Evolutionary conservation across 2,113 vertebrate genomes (phyloP), one percentile per base, ranked within the genome.

Genomic region (Fregetta grallaria): DNA sequence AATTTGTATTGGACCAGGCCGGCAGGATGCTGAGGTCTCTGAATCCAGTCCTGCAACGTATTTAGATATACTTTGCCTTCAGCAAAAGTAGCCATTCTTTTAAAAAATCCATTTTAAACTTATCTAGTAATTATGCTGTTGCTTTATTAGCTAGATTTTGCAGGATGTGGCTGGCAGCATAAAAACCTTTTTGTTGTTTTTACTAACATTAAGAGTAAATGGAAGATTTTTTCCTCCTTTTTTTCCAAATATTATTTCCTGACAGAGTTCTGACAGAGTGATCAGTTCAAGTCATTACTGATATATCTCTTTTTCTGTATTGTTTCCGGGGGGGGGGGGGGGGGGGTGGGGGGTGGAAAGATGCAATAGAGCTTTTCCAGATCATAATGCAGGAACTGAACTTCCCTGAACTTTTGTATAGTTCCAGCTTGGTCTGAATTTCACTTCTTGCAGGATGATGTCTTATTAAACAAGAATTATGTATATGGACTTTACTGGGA

Each of bases 51-150:
- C 65, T 89, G 79, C 44, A 92, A 56, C 27, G 2, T 84, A 88
- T 56, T 91, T 93, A 91, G 40, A 72, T 78, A n/a, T 25, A 67
- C 17, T 82, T 83, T 74, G 50, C 77, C 80, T 92, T 45, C 16
- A 88, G 83, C 79, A 96, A 86, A 95, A 79, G 63, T 78, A 53
- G 53, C 29, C 42, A 65, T 88, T 88, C 32, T 84, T 93, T 86
- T 83, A 14, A 63, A 88, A 95, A 96, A 93, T 86, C 81, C 29
- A 55, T 85, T 89, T 96, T 45, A 96, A 93, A 90, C 49, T 95
- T 88, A 81, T 61, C 75, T 88, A 72, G 36, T 78, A 66, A 86
- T 94, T 90, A 80, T 72, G 32, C 56, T 81, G 13, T 72, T 91
- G 44, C 61, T 90, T 92, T 89, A 86, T 92, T 95, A 78, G 70